phyloP scores from a whole-genome alignment of 2,888 invertebrate species.

The Isoperla grammatica region DNA sequence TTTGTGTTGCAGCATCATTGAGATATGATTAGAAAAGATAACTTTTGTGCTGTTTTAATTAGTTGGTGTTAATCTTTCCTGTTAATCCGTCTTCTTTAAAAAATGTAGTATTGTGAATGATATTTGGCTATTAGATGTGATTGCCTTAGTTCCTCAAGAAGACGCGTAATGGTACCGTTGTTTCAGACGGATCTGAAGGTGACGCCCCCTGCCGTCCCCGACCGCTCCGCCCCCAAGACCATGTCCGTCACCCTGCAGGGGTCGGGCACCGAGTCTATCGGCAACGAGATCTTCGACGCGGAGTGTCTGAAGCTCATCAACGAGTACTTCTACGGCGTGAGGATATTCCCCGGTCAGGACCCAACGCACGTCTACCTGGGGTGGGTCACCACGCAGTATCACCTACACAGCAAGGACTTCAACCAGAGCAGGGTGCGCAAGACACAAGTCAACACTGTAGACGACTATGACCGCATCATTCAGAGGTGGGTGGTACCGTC shows the following conservation, averaged over 20 bases:
- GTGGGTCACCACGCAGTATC: slow-evolving; percentile 99
- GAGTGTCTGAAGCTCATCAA: slow-evolving; percentile 89
- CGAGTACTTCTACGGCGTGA: slow-evolving; percentile 89
- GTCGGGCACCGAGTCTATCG: slow-evolving; percentile 70
- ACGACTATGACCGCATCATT: slow-evolving; percentile 69
- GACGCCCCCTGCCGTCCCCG: slow-evolving; percentile 58
- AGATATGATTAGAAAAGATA: too few species aligned
- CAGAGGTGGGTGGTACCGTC: slow-evolving; percentile 56
- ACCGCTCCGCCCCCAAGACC: slow-evolving; percentile 58
- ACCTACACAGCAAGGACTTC: slow-evolving; percentile 83
- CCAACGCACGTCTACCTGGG: slow-evolving; percentile 94
- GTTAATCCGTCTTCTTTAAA: too few species aligned
- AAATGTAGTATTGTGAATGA: too few species aligned
- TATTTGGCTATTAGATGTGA: not conserved
- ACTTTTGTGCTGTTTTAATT: too few species aligned
- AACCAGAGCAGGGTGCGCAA: slow-evolving; percentile 81
- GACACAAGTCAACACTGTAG: slow-evolving; percentile 72
- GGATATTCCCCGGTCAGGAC: slow-evolving; percentile 92
- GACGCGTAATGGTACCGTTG: not conserved
- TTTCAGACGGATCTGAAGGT: slow-evolving; percentile 56
- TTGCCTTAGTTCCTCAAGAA: not conserved
- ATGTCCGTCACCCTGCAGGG: slow-evolving; percentile 63
- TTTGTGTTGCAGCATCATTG: too few species aligned
- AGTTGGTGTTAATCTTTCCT: too few species aligned
- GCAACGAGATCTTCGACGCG: slow-evolving; percentile 80